phyloP scores from a whole-genome alignment of 2,888 invertebrate species.

The Cosmopolites sordidus region DNA sequence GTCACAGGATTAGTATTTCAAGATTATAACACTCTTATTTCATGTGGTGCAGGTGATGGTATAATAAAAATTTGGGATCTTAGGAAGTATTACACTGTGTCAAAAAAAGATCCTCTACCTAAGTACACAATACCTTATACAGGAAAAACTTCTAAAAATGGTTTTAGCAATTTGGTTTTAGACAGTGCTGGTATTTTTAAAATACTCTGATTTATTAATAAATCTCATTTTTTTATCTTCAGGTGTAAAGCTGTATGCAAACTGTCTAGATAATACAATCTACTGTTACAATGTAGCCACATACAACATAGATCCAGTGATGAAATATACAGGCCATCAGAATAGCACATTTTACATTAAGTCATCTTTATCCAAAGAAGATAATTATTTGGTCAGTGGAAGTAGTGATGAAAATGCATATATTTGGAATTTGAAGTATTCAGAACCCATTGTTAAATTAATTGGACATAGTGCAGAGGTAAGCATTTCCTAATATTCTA shows the following conservation, averaged over 20 bases:
- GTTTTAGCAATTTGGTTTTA: constrained; percentile 73
- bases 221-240: constrained; percentile 30
- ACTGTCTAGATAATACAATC: constrained; percentile 81
- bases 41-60: constrained; percentile 84
- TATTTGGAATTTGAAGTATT: constrained; percentile 70
- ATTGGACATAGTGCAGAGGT: constrained; percentile 73
- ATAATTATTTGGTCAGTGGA: constrained; percentile 79
- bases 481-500: too few species aligned
- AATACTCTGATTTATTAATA: neutral
- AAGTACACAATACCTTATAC: constrained; percentile 69
- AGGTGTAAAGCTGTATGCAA: constrained; percentile 70
- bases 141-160: constrained; percentile 65
- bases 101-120: constrained; percentile 66
- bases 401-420: constrained; percentile 83
- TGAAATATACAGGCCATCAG: constrained; percentile 67
- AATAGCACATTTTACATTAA: constrained; percentile 83
- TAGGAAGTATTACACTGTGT: constrained; percentile 70
- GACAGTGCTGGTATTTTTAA: constrained; percentile 57
- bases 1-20: constrained; percentile 83
- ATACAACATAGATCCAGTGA: constrained; percentile 62
- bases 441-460: constrained; percentile 65
- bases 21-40: constrained; percentile 71
- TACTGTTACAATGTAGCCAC: constrained; percentile 79
- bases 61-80: constrained; percentile 76
- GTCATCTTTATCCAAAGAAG: constrained; percentile 74